A percentile compares a stretch with the other conserved stretches of the same genome.
These are phyloP conservation scores for Takifugu flavidus DNA, from an alignment of 2,113 vertebrate species.

Conservation along the genomic window DNA sequence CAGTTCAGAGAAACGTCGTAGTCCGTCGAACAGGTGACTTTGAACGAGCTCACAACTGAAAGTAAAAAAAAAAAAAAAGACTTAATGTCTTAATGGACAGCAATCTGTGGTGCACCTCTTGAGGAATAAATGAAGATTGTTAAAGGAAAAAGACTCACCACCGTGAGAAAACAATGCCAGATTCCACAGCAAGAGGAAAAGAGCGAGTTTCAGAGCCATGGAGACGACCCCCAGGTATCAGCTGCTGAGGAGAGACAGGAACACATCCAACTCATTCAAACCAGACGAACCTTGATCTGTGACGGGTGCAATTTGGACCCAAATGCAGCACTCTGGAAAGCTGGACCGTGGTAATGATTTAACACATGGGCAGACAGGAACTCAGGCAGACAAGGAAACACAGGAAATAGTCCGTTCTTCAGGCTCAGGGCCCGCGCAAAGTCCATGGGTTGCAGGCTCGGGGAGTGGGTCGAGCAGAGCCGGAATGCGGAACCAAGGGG, in stretches of 20 bases:
- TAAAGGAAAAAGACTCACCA: constrained; percentile 27
- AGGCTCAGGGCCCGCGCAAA: too few species aligned
- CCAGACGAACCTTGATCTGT: too few species aligned
- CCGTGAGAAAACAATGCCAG: constrained; percentile 5
- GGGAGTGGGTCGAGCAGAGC: too few species aligned
- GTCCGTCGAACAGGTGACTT: constrained; percentile 60
- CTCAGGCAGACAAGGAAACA: too few species aligned
- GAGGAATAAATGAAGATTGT: not conserved
- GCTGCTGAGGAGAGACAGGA: not conserved
- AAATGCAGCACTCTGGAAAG: too few species aligned
- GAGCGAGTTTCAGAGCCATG: constrained; percentile 40
- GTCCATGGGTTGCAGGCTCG: too few species aligned
- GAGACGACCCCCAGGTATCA: constrained; percentile 5
- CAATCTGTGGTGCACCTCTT: not conserved
- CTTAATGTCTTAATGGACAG: not conserved
- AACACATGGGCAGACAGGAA: too few species aligned
- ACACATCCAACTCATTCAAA: too few species aligned
- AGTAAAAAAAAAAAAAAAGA: not conserved
- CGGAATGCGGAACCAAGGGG: too few species aligned
- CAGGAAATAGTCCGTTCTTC: too few species aligned
- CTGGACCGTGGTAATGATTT: too few species aligned
- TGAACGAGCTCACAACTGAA: constrained; percentile 36
- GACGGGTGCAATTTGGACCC: too few species aligned
- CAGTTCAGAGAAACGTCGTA: constrained; percentile 37
- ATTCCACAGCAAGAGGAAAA: constrained; percentile 21